Base-by-base conservation (phyloP, 2,113 vertebrate genomes). In the Rhynchopsitta pachyrhyncha region DNA sequence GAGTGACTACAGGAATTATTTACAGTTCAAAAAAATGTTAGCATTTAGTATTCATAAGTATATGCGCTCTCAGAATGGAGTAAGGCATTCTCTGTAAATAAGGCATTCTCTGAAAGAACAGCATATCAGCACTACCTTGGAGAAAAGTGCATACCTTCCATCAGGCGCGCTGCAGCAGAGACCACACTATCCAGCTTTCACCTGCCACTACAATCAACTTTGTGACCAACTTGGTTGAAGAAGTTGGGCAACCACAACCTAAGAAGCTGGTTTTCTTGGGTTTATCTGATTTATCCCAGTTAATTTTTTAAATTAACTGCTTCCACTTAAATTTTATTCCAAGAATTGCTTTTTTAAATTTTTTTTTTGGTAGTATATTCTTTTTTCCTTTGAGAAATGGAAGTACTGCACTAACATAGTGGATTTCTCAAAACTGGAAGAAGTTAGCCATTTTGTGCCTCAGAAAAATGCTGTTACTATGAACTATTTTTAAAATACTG, bases 401-500 rank as follows among this genome's bases (percentile, higher is more conserved):
- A 63, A 87, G 7, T 6, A 9, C 31, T 53, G 11, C 8, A 28
- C 4, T 89, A 17, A n/a, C 0, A 0, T 10, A 53, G 41, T 62
- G 74, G 64, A 75, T 79, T 9, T 37, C 13, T 15, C 42, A 67
- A 29, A 71, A 64, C 41, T 3, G 2, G 13, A 44, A 60, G 35
- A 39, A 7, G 1, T 6, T 63, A 67, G 31, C 19, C 9, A 29
- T 44, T 78, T 37, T 39, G 8, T 25, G 75, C 24, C n/a, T 74
- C 13, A 50, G 47, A 84, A 71, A 91, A 13, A 9, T 35, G 39
- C 29, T 59, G 4, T 41, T 68, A 29, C 9, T 57, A 46, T n/a
- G 66, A 74, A 44, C 59, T 83, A 27, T 27, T 57, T 74, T 12
- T 0, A 2, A 77, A 92, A 84, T 41, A n/a, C 14, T 77, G 31